Evolutionary conservation across 2,797 vertebrate species (phyloP).

Genomic region (Pagetopsis macropterus): DNA sequence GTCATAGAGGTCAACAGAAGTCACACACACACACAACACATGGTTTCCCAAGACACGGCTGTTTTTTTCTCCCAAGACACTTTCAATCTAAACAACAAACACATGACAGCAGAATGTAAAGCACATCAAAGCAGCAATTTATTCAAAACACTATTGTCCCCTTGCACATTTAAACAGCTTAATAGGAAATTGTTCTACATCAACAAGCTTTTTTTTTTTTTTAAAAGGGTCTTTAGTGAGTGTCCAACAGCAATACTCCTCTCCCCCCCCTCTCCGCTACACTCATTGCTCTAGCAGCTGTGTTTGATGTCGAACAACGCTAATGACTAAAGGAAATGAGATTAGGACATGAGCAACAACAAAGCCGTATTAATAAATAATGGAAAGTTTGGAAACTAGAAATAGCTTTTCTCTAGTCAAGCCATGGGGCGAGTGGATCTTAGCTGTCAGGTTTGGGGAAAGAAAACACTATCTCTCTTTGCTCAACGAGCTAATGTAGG

Average conservation of each 20-base stretch:
- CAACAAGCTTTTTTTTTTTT: conserved; percentile 31
- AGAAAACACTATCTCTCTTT: conserved; percentile 33
- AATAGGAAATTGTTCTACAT: conserved; percentile 49
- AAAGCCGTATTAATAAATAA: conserved; percentile 76
- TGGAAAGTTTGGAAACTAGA: conserved; percentile 48
- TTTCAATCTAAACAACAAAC: conserved; percentile 21
- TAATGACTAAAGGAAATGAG: conserved; percentile 79
- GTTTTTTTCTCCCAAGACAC: conserved; percentile 3
- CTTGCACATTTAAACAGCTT: conserved; percentile 44
- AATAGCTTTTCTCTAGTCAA: conserved; percentile 65
- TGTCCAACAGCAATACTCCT: conserved; percentile 62
- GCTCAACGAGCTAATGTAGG: conserved; percentile 43
- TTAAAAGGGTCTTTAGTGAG: conserved; percentile 60
- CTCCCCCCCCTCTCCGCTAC: conserved; percentile 9
- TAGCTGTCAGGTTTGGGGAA: conserved; percentile 39
- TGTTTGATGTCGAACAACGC: conserved; percentile 75
- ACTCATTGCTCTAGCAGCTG: conserved; percentile 53
- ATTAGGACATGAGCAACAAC: conserved; percentile 74
- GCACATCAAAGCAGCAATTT: conserved; percentile 19
- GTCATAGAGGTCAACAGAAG: conserved; percentile 56
- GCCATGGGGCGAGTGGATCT: conserved; percentile 49
- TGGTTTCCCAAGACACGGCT: conserved; percentile 20
- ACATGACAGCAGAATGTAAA: conserved; percentile 1
- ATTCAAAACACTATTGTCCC: conserved; percentile 32
- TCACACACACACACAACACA: conserved; percentile 38